phyloP scores from a whole-genome alignment of 2,797 vertebrate species.

The Eulemur albifrons region DNA sequence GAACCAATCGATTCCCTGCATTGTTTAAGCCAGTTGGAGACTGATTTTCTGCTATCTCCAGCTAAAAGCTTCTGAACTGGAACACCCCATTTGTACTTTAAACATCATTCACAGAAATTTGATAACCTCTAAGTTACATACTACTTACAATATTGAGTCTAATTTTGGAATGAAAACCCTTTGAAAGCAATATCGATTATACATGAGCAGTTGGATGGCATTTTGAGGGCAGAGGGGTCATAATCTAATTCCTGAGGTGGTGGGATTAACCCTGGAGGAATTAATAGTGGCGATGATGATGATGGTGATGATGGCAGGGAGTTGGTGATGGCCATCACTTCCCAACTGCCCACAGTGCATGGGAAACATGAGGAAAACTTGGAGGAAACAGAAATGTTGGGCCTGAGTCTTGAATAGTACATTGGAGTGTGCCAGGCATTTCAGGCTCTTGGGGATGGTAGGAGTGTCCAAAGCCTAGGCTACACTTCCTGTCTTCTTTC shows the following conservation, averaged over 20 bases:
- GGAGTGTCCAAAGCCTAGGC: background rate
- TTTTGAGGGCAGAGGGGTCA: background rate
- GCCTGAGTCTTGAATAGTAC: background rate
- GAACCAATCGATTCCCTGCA: background rate
- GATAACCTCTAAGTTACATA: background rate
- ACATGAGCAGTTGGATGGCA: background rate
- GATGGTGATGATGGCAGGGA: background rate
- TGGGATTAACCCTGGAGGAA: background rate
- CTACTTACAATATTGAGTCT: background rate
- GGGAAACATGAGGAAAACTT: background rate
- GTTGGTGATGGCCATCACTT: background rate
- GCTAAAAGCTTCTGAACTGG: background rate
- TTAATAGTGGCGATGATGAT: background rate
- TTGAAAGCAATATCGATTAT: background rate
- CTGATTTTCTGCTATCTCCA: background rate
- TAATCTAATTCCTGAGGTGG: background rate
- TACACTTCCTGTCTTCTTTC: background rate
- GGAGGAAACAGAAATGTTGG: background rate
- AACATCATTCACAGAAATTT: background rate
- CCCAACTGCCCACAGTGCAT: background rate
- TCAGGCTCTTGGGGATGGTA: background rate
- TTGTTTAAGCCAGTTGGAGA: background rate
- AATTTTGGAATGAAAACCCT: background rate
- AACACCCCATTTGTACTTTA: background rate
- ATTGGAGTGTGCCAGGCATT: background rate